Conservation (phyloP, 1,140 invertebrate species). For the Lineus longissimus region DNA sequence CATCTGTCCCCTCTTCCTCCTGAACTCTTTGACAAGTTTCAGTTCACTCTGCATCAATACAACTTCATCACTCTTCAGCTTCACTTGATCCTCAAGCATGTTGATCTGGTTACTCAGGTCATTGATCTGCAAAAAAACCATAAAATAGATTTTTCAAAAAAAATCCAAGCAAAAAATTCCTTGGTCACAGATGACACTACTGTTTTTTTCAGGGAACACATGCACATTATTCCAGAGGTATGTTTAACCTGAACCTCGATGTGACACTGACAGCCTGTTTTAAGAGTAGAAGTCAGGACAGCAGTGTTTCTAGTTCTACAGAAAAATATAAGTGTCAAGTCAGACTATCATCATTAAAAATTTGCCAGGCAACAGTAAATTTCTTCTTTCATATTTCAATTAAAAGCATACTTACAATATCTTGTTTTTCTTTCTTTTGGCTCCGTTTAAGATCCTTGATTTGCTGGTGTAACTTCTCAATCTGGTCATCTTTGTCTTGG, state of each 20-base stretch:
- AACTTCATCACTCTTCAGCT: slow-evolving; percentile 42
- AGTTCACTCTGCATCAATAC: slow-evolving; percentile 49
- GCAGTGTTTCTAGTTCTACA: too few relatives aligned
- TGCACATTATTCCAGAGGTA: too few relatives aligned
- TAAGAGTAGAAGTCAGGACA: too few relatives aligned
- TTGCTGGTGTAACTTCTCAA: slow-evolving; percentile 40
- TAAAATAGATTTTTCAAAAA: too few relatives aligned
- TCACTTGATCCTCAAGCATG: slow-evolving; percentile 44
- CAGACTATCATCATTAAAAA: too few relatives aligned
- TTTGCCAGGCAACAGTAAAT: too few relatives aligned
- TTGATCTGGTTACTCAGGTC: slow-evolving; percentile 49
- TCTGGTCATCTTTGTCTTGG: slow-evolving; percentile 46
- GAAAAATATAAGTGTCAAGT: too few relatives aligned
- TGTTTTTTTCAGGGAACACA: too few relatives aligned
- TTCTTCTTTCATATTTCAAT: too few relatives aligned
- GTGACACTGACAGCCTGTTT: too few relatives aligned
- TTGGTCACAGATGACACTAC: too few relatives aligned
- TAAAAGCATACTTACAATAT: slow-evolving; percentile 41
- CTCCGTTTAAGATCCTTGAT: slow-evolving; percentile 43
- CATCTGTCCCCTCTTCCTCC: slow-evolving; percentile 49
- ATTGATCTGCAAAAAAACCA: slow-evolving; percentile 26
- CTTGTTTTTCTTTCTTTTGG: slow-evolving; percentile 46
- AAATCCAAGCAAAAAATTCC: background rate
- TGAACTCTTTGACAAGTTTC: slow-evolving; percentile 52
- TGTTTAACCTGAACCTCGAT: too few relatives aligned